Conservation (phyloP, 1,140 invertebrate genomes). For the Aphidius gifuensis region DNA sequence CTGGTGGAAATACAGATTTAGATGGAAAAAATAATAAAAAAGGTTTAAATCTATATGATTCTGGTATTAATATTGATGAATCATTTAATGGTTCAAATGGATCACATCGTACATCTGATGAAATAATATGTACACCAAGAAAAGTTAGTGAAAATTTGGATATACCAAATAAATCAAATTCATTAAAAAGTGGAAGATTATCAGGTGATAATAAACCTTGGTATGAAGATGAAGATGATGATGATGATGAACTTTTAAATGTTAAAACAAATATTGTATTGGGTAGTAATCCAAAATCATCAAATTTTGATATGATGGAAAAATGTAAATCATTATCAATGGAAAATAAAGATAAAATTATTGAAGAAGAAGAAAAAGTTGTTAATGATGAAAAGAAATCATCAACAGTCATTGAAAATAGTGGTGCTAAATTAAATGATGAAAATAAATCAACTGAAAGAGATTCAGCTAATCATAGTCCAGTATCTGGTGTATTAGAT, state of each 20-base stretch:
- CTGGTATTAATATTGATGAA: slow-evolving; percentile 35
- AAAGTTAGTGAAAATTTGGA: slow-evolving; percentile 40
- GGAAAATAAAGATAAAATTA: slow-evolving; percentile 14
- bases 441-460: slow-evolving; percentile 39
- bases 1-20: slow-evolving; percentile 42
- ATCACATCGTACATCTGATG: not conserved
- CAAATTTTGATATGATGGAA: slow-evolving; percentile 35
- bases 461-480: slow-evolving; percentile 60
- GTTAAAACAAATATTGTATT: slow-evolving; percentile 22
- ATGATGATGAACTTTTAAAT: slow-evolving; percentile 17
- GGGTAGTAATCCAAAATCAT: slow-evolving; percentile 36
- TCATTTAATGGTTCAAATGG: slow-evolving; percentile 27
- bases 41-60: slow-evolving; percentile 31
- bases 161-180: slow-evolving; percentile 34
- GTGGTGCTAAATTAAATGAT: not conserved
- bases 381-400: slow-evolving; percentile 24
- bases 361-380: slow-evolving; percentile 12
- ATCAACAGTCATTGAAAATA: slow-evolving; percentile 3
- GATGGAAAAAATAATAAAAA: slow-evolving; percentile 15
- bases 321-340: slow-evolving; percentile 22
- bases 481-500: slow-evolving; percentile 51
- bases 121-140: slow-evolving; percentile 25
- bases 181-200: slow-evolving; percentile 30
- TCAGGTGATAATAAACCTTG: slow-evolving; percentile 29
- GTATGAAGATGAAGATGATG: slow-evolving; percentile 35